phyloP scores from a whole-genome alignment of 1,140 invertebrate species.

The Macrosteles quadrilineatus region DNA sequence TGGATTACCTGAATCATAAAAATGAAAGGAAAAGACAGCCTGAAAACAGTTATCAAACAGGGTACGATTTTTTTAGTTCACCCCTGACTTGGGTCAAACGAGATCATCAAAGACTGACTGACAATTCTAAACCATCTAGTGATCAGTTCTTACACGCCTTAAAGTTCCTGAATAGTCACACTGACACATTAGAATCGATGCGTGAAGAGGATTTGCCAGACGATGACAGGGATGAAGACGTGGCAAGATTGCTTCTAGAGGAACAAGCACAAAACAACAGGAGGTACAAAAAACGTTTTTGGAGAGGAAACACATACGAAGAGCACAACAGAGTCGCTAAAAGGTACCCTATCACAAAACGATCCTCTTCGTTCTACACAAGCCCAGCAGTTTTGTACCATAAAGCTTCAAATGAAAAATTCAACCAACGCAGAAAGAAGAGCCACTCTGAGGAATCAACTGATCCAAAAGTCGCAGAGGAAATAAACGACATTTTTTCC shows the following conservation, averaged over 20 bases:
- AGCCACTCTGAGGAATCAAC: slow-evolving; percentile 20
- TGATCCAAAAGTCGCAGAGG: slow-evolving; percentile 40
- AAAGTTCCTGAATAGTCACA: slow-evolving; percentile 24
- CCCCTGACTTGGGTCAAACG: slow-evolving; percentile 34
- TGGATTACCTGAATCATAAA: slow-evolving; percentile 25
- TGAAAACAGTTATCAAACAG: slow-evolving; percentile 21
- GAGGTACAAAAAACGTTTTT: slow-evolving; percentile 16
- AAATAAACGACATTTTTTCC: slow-evolving; percentile 42
- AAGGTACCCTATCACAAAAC: slow-evolving; percentile 38
- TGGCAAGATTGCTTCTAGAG: slow-evolving; percentile 17
- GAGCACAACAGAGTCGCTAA: slow-evolving; percentile 37
- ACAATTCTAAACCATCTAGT: slow-evolving; percentile 1
- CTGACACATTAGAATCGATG: slow-evolving; percentile 19
- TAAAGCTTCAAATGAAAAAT: slow-evolving; percentile 26
- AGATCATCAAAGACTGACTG: slow-evolving; percentile 12
- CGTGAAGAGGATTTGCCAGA: slow-evolving; percentile 15
- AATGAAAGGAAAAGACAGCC: slow-evolving; percentile 34
- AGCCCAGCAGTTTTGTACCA: slow-evolving; percentile 18
- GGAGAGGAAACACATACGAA: slow-evolving; percentile 31
- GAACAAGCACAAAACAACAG: not conserved
- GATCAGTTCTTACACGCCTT: slow-evolving; percentile 31
- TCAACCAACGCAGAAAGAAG: slow-evolving; percentile 22
- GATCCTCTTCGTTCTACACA: slow-evolving; percentile 31
- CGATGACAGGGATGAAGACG: slow-evolving; percentile 29
- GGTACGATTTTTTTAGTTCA: slow-evolving; percentile 38